These are phyloP conservation scores for Coelopa pilipes DNA, from an alignment of 2,888 invertebrate genomes.

Conservation along the genomic window DNA sequence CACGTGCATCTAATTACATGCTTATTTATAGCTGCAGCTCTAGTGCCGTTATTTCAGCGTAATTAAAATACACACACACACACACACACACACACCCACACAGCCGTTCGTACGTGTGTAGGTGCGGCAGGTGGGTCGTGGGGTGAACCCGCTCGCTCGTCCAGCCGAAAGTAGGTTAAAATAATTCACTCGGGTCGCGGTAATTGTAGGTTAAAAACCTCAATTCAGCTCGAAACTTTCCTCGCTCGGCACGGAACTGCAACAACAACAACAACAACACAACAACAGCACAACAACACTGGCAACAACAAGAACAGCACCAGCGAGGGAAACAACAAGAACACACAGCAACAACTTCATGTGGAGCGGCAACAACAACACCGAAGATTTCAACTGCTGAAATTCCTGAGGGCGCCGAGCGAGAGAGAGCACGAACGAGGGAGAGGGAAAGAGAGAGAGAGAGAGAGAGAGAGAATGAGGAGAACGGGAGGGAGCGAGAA, in stretches of 20 bases:
- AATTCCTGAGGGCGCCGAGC: no score
- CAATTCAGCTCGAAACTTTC: slow-evolving; percentile 38
- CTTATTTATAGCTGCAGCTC: slow-evolving; percentile 2
- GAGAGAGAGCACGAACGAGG: no score
- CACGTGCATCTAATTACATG: neutral
- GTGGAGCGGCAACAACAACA: no score
- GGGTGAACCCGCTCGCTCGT: slow-evolving; percentile 26
- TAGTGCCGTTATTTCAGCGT: slow-evolving; percentile 23
- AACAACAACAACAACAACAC: slow-evolving; percentile 44
- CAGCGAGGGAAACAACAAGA: no score
- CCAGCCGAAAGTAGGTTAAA: slow-evolving; percentile 48
- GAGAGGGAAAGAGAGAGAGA: no score
- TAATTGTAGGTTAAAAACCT: slow-evolving; percentile 47
- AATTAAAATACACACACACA: slow-evolving; percentile 27
- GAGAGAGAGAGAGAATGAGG: no score
- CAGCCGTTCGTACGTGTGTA: slow-evolving; percentile 12
- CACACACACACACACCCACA: slow-evolving; percentile 7
- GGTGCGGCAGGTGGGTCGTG: no score
- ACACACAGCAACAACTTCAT: no score
- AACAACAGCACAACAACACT: neutral
- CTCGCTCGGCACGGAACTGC: slow-evolving; percentile 41
- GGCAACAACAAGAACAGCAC: no score
- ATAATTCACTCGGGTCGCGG: slow-evolving; percentile 35
- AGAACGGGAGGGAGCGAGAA: no score
- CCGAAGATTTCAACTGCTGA: no score